Conservation (phyloP, 2,797 vertebrate species). For the Gymnoscopelus microlampas region DNA sequence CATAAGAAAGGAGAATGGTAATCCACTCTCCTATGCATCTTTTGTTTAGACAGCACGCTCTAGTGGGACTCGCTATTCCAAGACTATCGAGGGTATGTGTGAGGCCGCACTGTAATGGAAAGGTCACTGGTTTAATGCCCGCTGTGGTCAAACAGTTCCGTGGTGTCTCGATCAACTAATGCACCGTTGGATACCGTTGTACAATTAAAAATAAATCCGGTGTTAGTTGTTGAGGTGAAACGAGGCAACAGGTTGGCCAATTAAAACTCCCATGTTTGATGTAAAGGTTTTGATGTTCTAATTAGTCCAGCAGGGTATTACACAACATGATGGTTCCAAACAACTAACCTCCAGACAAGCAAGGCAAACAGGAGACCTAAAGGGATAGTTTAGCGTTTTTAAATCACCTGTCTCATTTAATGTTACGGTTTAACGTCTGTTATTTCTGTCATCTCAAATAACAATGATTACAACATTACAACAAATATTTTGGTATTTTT, state of each 20-base stretch:
- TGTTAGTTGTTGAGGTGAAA: constrained; percentile 34
- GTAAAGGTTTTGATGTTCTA: constrained; percentile 46
- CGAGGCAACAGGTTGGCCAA: constrained; percentile 40
- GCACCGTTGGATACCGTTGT: too few relatives aligned
- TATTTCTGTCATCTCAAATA: too few relatives aligned
- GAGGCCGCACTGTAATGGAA: not conserved
- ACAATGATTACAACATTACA: too few relatives aligned
- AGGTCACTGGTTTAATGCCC: not conserved
- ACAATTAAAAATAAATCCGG: not conserved
- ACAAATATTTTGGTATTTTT: too few relatives aligned
- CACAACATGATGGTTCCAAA: constrained; percentile 49
- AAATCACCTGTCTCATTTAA: not conserved
- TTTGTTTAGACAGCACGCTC: too few relatives aligned
- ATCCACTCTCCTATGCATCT: too few relatives aligned
- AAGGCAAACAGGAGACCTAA: constrained; percentile 23
- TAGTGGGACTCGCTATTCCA: too few relatives aligned
- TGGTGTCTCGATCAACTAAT: not conserved
- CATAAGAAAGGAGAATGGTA: too few relatives aligned
- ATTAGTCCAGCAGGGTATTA: constrained; percentile 53
- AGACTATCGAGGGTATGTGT: too few relatives aligned
- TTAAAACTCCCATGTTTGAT: constrained; percentile 36
- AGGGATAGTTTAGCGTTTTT: constrained; percentile 2
- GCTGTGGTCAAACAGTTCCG: too few relatives aligned
- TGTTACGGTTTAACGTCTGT: too few relatives aligned
- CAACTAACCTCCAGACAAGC: constrained; percentile 26